These are phyloP conservation scores for Agrochola circellaris DNA, from an alignment of 2,888 invertebrate species.

Conservation along the genomic window DNA sequence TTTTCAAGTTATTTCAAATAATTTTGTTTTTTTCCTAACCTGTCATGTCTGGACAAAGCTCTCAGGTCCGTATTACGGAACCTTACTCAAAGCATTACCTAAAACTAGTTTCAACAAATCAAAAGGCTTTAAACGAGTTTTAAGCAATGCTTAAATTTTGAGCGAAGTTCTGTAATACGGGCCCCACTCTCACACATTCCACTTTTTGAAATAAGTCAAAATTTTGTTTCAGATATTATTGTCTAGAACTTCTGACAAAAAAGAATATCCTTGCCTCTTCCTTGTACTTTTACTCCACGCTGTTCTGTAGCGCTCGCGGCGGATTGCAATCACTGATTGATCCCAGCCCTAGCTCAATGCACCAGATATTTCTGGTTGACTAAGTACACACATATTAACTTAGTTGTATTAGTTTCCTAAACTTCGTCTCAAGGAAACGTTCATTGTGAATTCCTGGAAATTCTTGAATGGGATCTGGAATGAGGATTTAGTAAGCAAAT, in stretches of 20 bases:
- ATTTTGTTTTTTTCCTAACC: too few relatives aligned
- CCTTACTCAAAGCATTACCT: too few relatives aligned
- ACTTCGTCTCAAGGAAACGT: conserved; percentile 38
- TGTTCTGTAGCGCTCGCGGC: conserved; percentile 24
- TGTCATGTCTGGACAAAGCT: too few relatives aligned
- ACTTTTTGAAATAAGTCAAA: not conserved
- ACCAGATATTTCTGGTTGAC: conserved; percentile 57
- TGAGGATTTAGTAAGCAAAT: conserved; percentile 43
- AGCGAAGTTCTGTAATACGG: too few relatives aligned
- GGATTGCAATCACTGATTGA: conserved; percentile 63
- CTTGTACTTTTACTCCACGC: conserved; percentile 6
- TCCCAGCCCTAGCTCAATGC: conserved; percentile 42
- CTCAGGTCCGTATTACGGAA: too few relatives aligned
- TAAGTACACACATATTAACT: conserved; percentile 52
- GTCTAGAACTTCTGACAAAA: not conserved
- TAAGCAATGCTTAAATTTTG: too few relatives aligned
- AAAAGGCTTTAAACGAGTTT: too few relatives aligned
- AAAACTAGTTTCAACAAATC: too few relatives aligned
- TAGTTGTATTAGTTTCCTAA: conserved; percentile 47
- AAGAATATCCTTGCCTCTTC: conserved; percentile 26
- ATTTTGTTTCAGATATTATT: not conserved
- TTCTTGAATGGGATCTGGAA: conserved; percentile 46
- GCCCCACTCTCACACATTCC: not conserved
- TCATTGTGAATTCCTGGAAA: conserved; percentile 45
- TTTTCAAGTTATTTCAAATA: too few relatives aligned